Evolutionary conservation across 2,888 invertebrate species (phyloP), one percentile per base, ranked within the genome.

Genomic region (Epiperipatus broadwayi): DNA sequence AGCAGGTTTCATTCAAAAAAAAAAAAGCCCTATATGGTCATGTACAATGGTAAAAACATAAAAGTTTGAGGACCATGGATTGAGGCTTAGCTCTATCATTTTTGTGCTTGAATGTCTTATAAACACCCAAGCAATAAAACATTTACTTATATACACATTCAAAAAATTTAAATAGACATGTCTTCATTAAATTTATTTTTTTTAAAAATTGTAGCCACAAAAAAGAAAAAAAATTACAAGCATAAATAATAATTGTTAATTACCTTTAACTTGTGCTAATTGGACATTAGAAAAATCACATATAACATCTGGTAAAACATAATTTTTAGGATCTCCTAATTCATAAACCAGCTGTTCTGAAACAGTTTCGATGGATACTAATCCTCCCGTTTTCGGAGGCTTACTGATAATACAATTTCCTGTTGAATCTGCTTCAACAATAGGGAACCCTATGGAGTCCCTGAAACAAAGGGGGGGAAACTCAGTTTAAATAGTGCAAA

Each of bases 311-410:
- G 65, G 65, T 18, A 65, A 52, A 32, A 59, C 49, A 46, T 65
- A 65, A 22, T 49, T 50, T 4, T 49, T 43, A 5, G 65, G 65
- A 47, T 65, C 60, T 14, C 55, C 61, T 18, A 65, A 57, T 47
- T 65, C 65, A 49, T 65, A 65, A 14, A 64, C 45, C 40, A 65
- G 46, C 46, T 65, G 65, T 47, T 65, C 65, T 31, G 55, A 48
- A 18, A 62, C 62, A 2, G 63, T 62, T 32, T 55, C 63, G 21
- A 46, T 43, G 35, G 54, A 55, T 4, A 65, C 58, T 8, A 61
- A 44, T 2, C 65, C 65, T 10, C 65, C 65, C 12, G 64, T 65
- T 5, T 53, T 50, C 8, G 52, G 52, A 14, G 65, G 64, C 45
- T 65, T 65, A 7, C 61, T 60, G 3, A 65, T 50, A 2, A 56